Evolutionary conservation across 2,113 vertebrate genomes (phyloP).

Genomic region (Hoplias malabaricus): DNA sequence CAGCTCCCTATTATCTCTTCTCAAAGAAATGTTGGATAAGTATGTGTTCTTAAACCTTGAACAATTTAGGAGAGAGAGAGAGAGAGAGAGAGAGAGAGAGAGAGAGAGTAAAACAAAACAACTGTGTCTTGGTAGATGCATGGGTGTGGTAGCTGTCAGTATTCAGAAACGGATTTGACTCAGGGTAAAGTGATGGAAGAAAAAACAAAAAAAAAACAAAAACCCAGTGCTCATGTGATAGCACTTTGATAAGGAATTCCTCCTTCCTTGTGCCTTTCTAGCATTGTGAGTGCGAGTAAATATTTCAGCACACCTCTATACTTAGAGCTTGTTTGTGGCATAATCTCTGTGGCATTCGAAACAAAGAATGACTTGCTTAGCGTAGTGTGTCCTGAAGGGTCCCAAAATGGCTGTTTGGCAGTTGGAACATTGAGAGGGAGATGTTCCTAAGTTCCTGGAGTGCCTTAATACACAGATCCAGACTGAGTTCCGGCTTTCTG

Average conservation of each 20-base stretch:
- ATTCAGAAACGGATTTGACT: too few relatives aligned
- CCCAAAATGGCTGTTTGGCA: constrained; percentile 28
- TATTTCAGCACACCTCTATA: constrained; percentile 36
- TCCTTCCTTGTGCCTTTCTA: not conserved
- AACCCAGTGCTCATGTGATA: not conserved
- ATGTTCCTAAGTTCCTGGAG: constrained; percentile 31
- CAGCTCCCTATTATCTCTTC: too few relatives aligned
- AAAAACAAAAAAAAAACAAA: not conserved
- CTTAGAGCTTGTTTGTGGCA: constrained; percentile 14
- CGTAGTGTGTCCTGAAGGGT: constrained; percentile 12
- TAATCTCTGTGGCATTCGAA: constrained; percentile 25
- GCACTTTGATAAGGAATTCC: not conserved
- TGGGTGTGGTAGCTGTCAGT: constrained; percentile 19
- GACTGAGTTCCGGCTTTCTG: not conserved
- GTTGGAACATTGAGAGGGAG: constrained; percentile 18
- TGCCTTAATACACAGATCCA: constrained; percentile 21
- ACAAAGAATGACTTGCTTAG: constrained; percentile 35
- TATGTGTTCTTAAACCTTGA: too few relatives aligned
- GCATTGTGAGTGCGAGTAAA: constrained; percentile 3
- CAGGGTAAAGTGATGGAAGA: not conserved
- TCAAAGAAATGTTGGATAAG: too few relatives aligned
- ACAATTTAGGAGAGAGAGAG: not conserved
- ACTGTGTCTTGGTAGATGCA: constrained; percentile 10
- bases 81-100: not conserved
- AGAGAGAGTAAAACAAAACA: constrained; percentile 2